A percentile compares a stretch with the other conserved stretches of the same genome.
These are phyloP conservation scores for Pemphigus obesinymphae DNA, from an alignment of 1,140 invertebrate genomes.

Conservation along the genomic window DNA sequence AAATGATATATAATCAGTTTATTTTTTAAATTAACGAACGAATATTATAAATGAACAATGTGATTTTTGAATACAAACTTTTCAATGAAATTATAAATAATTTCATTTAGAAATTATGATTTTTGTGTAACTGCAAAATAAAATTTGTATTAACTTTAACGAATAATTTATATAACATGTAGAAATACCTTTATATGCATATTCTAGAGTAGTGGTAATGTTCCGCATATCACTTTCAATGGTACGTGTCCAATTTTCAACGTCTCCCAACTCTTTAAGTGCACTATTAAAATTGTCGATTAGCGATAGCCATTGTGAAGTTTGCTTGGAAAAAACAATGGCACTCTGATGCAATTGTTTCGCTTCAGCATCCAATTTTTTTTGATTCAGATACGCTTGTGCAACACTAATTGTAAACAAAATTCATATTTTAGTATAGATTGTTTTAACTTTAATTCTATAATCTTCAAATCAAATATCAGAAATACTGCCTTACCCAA, in stretches of 20 bases:
- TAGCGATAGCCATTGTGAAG: conserved; percentile 88
- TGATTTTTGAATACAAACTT: too few species aligned
- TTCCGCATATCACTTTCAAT: conserved; percentile 95
- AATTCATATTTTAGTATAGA: not conserved
- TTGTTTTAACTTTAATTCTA: too few species aligned
- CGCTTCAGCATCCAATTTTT: conserved; percentile 92
- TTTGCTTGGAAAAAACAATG: conserved; percentile 92
- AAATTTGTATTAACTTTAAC: not conserved
- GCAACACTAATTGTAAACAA: conserved; percentile 65
- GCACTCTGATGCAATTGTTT: conserved; percentile 93
- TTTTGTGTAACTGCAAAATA: conserved; percentile 10
- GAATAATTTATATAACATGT: not conserved
- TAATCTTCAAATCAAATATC: too few species aligned
- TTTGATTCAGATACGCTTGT: conserved; percentile 97
- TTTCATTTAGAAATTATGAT: too few species aligned
- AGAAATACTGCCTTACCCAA: conserved; percentile 66
- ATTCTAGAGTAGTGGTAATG: conserved; percentile 87
- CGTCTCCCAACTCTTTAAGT: conserved; percentile 96
- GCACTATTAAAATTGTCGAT: conserved; percentile 94
- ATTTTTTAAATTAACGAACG: too few species aligned
- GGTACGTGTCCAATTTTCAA: conserved; percentile 95
- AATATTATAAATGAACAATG: not conserved
- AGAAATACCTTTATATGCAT: conserved; percentile 78
- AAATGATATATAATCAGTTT: not conserved
- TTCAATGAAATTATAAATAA: too few species aligned